Base-by-base conservation (phyloP, 1,140 invertebrate genomes). In the Pissodes strobi region DNA sequence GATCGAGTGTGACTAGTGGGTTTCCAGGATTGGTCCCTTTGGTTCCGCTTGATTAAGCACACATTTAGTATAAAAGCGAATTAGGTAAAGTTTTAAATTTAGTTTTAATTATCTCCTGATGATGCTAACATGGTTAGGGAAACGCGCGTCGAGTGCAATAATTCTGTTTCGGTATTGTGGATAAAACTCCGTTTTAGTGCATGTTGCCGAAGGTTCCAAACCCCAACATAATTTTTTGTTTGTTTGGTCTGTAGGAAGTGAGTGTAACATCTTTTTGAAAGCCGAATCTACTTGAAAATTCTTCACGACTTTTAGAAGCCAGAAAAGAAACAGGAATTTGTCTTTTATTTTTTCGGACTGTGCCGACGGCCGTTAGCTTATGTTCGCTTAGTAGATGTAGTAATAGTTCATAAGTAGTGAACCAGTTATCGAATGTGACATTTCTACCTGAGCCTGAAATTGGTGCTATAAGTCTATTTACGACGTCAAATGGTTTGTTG, bases 391-490 rank as follows among this genome's bases (percentile, higher is more conserved):
- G 59, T n/a, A 63, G 17, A 27, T 70, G 52, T n/a, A 68, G 49
- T 13, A 77, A 45, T 25, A 73, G 56, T 18, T 74, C 56, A n/a
- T 65, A 68, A 30, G 46, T 69, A 19, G 72, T 74, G 60, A 76
- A 78, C 71, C 73, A 78, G 68, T 77, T 76, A 46, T 76, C 77
- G 62, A 68, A 68, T n/a, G 75, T 78, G 12, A 79, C 57, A 64
- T 73, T 76, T 61, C 73, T 67, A 23, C 75, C 74, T 17, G 66
- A 69, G 4, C 72, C 68, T 15, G 53, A 69, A 21, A 74, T 68
- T 13, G 78, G 53, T 25, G 22, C 34, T 43, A 53, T 34, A 34
- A 63, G 25, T 48, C 51, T 27, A 48, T 41, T 23, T 34, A 53
- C 60, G 10, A 53, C 34, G 25, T 27, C 25, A 27, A 27, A 27